phyloP scores from a whole-genome alignment of 2,113 vertebrate species.

The Prietella phreatophila region DNA sequence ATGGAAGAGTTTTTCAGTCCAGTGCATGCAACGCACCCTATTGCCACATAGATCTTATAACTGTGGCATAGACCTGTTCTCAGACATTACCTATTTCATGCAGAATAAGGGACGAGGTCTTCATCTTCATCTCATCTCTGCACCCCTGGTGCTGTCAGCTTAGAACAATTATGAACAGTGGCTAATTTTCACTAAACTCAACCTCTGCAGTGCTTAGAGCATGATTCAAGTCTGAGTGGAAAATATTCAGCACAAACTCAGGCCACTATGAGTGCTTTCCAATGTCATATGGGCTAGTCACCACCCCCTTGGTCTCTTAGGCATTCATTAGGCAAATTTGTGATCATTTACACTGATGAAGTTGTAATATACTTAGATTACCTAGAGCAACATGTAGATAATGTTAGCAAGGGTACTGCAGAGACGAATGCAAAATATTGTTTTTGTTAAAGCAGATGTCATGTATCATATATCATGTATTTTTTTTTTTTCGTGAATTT shows the following conservation, averaged over 20 bases:
- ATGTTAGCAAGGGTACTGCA: neutral
- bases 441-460: neutral
- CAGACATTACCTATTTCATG: neutral
- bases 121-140: neutral
- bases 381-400: neutral
- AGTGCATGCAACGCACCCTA: neutral
- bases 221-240: neutral
- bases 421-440: neutral
- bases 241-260: neutral
- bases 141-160: neutral
- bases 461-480: neutral
- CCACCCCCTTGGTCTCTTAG: too few relatives aligned
- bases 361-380: neutral
- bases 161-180: too few relatives aligned
- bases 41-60: neutral
- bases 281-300: neutral
- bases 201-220: neutral
- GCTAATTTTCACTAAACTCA: neutral
- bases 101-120: neutral
- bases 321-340: too few relatives aligned
- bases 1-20: too few relatives aligned
- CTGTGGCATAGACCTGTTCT: neutral
- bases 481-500: neutral
- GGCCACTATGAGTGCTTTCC: neutral
- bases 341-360: too few relatives aligned